Evolutionary conservation across 1,140 invertebrate genomes (phyloP).

Genomic region (Macrostomum lignano): DNA sequence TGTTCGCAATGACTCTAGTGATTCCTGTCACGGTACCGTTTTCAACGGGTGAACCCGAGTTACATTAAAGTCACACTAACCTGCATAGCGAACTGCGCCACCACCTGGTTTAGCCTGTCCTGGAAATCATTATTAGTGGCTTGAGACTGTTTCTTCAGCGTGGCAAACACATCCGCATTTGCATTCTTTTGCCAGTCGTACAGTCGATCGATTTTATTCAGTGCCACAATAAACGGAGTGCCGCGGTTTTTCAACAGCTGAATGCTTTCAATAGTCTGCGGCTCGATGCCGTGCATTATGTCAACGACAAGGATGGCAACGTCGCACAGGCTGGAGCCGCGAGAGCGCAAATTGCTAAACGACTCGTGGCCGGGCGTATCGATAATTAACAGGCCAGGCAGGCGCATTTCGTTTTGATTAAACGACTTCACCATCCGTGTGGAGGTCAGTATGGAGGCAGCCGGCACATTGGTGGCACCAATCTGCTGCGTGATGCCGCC

Average conservation of each 20-base stretch:
- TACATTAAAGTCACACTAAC: constrained; percentile 15
- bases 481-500: constrained; percentile 99
- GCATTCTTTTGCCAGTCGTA: constrained; percentile 81
- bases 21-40: neutral
- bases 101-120: constrained; percentile 52
- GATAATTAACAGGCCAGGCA: constrained; percentile 91
- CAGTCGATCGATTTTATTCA: constrained; percentile 60
- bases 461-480: constrained; percentile 94
- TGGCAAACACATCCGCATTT: constrained; percentile 60
- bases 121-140: constrained; percentile 82
- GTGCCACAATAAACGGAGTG: constrained; percentile 83
- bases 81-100: constrained; percentile 75
- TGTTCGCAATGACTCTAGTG: neutral
- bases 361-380: constrained; percentile 99
- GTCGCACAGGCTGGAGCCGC: constrained; percentile 93
- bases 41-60: neutral
- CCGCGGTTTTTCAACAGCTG: constrained; percentile 68
- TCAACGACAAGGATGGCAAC: constrained; percentile 97
- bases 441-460: constrained; percentile 70
- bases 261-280: constrained; percentile 91
- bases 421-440: constrained; percentile 66
- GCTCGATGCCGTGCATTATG: constrained; percentile 96
- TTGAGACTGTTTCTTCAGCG: constrained; percentile 45
- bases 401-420: constrained; percentile 44
- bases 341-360: constrained; percentile 77